Conservation (phyloP, 2,797 vertebrate species). For the Karalla daura region DNA sequence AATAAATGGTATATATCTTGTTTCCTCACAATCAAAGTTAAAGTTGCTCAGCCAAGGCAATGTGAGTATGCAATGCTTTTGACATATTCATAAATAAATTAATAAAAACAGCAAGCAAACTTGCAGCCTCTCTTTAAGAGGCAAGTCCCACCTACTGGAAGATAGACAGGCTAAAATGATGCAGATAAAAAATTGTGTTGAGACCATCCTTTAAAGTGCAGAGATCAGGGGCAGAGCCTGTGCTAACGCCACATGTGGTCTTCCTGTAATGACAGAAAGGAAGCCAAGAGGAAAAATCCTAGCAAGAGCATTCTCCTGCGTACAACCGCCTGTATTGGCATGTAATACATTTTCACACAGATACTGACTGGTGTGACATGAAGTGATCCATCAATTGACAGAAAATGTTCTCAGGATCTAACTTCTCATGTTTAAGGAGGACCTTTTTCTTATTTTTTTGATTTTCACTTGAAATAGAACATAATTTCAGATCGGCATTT, state of each 20-base stretch:
- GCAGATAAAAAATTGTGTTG: slow-evolving; percentile 41
- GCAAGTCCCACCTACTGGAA: slow-evolving; percentile 38
- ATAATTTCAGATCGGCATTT: too few species aligned
- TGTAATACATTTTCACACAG: background rate
- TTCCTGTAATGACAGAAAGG: slow-evolving; percentile 24
- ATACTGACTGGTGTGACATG: background rate
- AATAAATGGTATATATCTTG: background rate
- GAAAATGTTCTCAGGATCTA: background rate
- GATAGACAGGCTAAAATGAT: slow-evolving; percentile 63
- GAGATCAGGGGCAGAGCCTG: slow-evolving; percentile 42
- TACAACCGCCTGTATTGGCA: background rate
- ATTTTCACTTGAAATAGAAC: too few species aligned
- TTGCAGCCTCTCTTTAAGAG: slow-evolving; percentile 25
- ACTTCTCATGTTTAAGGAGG: too few species aligned
- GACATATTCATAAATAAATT: slow-evolving; percentile 44
- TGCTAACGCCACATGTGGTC: slow-evolving; percentile 28
- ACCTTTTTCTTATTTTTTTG: too few species aligned
- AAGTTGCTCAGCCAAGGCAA: slow-evolving; percentile 3
- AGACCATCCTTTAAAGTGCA: slow-evolving; percentile 41
- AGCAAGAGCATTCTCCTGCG: slow-evolving; percentile 19
- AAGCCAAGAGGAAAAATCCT: slow-evolving; percentile 19
- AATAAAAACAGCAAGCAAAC: slow-evolving; percentile 39
- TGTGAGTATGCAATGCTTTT: slow-evolving; percentile 12
- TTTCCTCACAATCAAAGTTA: slow-evolving; percentile 4
- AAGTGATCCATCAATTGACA: background rate